Evolutionary conservation across 2,888 invertebrate species (phyloP).

Genomic region (Mechanitis mazaeus): DNA sequence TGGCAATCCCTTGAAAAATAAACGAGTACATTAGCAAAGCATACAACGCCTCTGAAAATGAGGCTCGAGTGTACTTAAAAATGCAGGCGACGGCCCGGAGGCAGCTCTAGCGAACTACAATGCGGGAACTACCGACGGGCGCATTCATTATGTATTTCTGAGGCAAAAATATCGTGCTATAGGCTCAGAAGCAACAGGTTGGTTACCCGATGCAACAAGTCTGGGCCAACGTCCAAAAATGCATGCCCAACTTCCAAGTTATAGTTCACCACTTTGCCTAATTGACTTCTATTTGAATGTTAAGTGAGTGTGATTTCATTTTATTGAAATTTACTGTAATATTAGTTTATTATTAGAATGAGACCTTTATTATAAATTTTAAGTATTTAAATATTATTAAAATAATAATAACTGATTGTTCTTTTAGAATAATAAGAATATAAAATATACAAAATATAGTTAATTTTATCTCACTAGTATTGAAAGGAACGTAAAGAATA

Average conservation of each 20-base stretch:
- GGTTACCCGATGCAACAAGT: slow-evolving; percentile 69
- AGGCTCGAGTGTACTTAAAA: slow-evolving; percentile 35
- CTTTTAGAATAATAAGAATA: too few relatives aligned
- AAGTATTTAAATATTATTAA: too few relatives aligned
- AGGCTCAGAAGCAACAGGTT: slow-evolving; percentile 66
- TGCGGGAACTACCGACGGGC: slow-evolving; percentile 53
- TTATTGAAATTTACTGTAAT: slow-evolving; percentile 10
- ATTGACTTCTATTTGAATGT: slow-evolving; percentile 39
- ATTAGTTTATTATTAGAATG: too few relatives aligned
- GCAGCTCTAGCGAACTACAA: slow-evolving; percentile 49
- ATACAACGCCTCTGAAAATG: slow-evolving; percentile 24
- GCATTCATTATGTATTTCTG: slow-evolving; percentile 74
- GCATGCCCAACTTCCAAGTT: slow-evolving; percentile 57
- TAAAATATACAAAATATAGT: too few relatives aligned
- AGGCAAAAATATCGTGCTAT: slow-evolving; percentile 63
- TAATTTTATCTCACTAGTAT: too few relatives aligned
- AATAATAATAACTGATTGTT: too few relatives aligned
- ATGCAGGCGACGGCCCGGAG: slow-evolving; percentile 35
- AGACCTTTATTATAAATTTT: too few relatives aligned
- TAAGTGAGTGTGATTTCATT: slow-evolving; percentile 33
- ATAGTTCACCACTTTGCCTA: slow-evolving; percentile 30
- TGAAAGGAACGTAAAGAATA: too few relatives aligned
- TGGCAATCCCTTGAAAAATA: slow-evolving; percentile 7
- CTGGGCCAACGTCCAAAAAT: slow-evolving; percentile 75
- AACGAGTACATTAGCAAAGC: slow-evolving; percentile 24